Evolutionary conservation across 2,888 invertebrate species (phyloP).

Genomic region (Oegoconia quadripuncta): DNA sequence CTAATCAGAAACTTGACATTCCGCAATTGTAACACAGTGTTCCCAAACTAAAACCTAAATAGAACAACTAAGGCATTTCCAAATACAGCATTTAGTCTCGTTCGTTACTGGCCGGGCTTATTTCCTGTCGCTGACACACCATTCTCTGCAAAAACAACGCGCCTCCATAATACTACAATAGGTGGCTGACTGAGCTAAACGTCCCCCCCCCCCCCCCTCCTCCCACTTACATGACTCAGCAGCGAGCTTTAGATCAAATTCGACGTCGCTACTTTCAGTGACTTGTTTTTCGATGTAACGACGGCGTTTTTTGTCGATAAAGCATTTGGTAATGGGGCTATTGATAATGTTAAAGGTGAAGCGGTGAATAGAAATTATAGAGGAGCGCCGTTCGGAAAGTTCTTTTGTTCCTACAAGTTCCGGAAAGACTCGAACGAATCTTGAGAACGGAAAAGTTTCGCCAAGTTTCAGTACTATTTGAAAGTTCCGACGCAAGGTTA

Average conservation of each 20-base stretch:
- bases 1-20: no score
- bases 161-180: conserved; percentile 69
- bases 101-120: conserved; percentile 36
- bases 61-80: no score
- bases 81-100: conserved; percentile 36
- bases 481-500: conserved; percentile 29
- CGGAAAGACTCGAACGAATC: conserved; percentile 27
- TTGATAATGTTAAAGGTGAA: conserved; percentile 52
- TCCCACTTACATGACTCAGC: conserved; percentile 68
- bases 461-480: conserved; percentile 26
- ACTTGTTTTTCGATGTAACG: conserved; percentile 64
- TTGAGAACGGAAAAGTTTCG: conserved; percentile 31
- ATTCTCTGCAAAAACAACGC: conserved; percentile 69
- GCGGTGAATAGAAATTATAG: conserved; percentile 38
- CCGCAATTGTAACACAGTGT: no score
- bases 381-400: conserved; percentile 25
- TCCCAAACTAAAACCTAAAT: no score
- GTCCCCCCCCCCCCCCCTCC: conserved; percentile 40
- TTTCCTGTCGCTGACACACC: conserved; percentile 63
- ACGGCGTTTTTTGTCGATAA: conserved; percentile 50
- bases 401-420: conserved; percentile 46
- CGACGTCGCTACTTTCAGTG: conserved; percentile 50
- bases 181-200: conserved; percentile 49
- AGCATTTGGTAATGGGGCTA: conserved; percentile 53
- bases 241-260: conserved; percentile 28